phyloP scores from a whole-genome alignment of 2,888 invertebrate species.

The Athalia rosae region DNA sequence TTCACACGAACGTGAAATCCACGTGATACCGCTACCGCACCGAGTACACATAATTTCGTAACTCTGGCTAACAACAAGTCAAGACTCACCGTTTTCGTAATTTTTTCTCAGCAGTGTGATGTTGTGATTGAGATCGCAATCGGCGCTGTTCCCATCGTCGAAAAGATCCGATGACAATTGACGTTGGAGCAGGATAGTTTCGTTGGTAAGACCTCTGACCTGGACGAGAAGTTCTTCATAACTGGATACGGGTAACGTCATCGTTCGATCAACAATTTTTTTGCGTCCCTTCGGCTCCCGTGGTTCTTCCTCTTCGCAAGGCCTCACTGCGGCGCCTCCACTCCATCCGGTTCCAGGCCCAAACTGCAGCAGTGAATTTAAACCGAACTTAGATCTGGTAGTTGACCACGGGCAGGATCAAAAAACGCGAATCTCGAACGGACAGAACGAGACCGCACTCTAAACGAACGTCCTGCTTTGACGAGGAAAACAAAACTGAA shows the following conservation, averaged over 20 bases:
- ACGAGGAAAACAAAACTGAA: too few relatives aligned
- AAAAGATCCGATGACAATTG: slow-evolving; percentile 72
- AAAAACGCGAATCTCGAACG: too few relatives aligned
- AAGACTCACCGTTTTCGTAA: slow-evolving; percentile 61
- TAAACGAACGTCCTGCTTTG: too few relatives aligned
- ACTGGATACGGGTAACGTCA: slow-evolving; percentile 79
- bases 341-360: slow-evolving; percentile 52
- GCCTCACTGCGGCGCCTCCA: not conserved
- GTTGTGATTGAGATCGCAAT: slow-evolving; percentile 68
- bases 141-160: slow-evolving; percentile 59
- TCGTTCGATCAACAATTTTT: slow-evolving; percentile 68
- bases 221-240: slow-evolving; percentile 79
- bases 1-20: too few relatives aligned
- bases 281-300: slow-evolving; percentile 53
- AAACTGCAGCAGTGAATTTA: too few relatives aligned
- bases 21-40: too few relatives aligned
- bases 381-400: too few relatives aligned
- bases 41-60: not conserved
- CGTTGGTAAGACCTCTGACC: slow-evolving; percentile 77
- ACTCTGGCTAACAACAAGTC: not conserved
- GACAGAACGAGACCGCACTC: too few relatives aligned
- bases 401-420: too few relatives aligned
- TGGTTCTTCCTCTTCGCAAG: not conserved
- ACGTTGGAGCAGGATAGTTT: slow-evolving; percentile 77
- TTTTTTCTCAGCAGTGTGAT: slow-evolving; percentile 60